phyloP scores from a whole-genome alignment of 1,140 invertebrate species.

The Solen grandis region DNA sequence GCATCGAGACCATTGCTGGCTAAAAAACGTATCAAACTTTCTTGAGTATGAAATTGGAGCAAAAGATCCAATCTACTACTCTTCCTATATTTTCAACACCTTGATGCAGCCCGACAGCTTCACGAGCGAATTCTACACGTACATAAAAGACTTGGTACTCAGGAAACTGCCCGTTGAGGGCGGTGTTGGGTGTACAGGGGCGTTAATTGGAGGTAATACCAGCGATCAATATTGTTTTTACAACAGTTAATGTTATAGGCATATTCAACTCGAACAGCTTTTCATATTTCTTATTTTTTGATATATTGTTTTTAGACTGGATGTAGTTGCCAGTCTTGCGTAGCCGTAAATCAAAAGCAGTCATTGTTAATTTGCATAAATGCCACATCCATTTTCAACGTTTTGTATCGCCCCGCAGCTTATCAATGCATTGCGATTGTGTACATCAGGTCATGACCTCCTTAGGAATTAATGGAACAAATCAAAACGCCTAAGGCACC shows the following conservation, averaged over 20 bases:
- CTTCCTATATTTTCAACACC: conserved; percentile 5
- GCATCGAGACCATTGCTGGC: background rate
- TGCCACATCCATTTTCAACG: background rate
- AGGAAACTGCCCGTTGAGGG: background rate
- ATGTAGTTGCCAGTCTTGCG: too few species aligned
- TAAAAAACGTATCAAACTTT: conserved; percentile 31
- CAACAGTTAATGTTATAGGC: background rate
- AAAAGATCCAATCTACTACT: background rate
- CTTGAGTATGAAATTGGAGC: conserved; percentile 42
- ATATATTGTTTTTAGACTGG: background rate
- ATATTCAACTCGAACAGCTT: background rate
- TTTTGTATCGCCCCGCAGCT: background rate
- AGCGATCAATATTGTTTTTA: background rate
- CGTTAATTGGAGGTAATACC: conserved; percentile 37
- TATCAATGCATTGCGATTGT: too few species aligned
- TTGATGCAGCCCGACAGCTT: conserved; percentile 7
- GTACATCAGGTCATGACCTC: too few species aligned
- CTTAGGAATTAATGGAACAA: too few species aligned
- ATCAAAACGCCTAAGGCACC: too few species aligned
- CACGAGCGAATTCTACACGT: conserved; percentile 11
- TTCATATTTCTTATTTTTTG: background rate
- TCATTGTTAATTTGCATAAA: too few species aligned
- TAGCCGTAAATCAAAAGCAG: too few species aligned
- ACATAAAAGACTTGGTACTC: background rate
- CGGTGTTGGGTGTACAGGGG: conserved; percentile 31